Percentiles rank a stretch among this genome's conserved stretches.
These are phyloP conservation scores for Lophotriccus pileatus DNA, from an alignment of 2,797 vertebrate genomes.

Conservation along the genomic window DNA sequence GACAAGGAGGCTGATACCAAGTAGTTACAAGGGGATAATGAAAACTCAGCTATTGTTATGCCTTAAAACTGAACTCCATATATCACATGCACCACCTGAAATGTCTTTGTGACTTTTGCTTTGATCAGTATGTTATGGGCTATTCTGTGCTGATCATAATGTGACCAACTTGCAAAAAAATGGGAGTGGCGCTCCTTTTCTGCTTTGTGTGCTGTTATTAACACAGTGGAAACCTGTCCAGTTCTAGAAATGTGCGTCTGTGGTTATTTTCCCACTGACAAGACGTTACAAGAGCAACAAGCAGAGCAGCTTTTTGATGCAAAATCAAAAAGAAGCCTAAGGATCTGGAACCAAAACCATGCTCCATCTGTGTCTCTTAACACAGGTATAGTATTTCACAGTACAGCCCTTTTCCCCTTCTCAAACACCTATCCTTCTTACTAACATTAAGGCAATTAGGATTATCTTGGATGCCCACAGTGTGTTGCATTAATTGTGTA, in stretches of 20 bases:
- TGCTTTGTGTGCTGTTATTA: background rate
- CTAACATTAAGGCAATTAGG: conserved; percentile 76
- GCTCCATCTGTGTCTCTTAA: conserved; percentile 40
- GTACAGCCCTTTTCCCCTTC: conserved; percentile 51
- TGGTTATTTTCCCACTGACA: background rate
- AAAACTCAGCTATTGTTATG: background rate
- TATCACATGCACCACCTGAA: background rate
- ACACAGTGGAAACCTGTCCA: background rate
- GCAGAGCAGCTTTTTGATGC: background rate
- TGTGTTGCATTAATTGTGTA: conserved; percentile 85
- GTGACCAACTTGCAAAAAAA: rapidly evolving
- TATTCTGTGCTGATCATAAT: background rate
- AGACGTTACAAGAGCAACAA: conserved; percentile 7
- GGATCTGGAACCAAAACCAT: conserved; percentile 49
- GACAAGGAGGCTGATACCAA: background rate
- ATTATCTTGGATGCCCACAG: conserved; percentile 83
- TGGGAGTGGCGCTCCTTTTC: background rate
- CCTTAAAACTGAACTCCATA: background rate
- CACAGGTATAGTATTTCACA: conserved; percentile 53
- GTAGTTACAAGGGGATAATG: background rate
- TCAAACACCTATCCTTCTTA: conserved; percentile 79
- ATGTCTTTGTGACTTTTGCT: background rate
- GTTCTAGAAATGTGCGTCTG: background rate
- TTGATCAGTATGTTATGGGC: background rate
- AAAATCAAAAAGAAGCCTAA: background rate